These are phyloP conservation scores for Arizona elegans DNA, from an alignment of 2,113 vertebrate genomes.

Conservation along the genomic window DNA sequence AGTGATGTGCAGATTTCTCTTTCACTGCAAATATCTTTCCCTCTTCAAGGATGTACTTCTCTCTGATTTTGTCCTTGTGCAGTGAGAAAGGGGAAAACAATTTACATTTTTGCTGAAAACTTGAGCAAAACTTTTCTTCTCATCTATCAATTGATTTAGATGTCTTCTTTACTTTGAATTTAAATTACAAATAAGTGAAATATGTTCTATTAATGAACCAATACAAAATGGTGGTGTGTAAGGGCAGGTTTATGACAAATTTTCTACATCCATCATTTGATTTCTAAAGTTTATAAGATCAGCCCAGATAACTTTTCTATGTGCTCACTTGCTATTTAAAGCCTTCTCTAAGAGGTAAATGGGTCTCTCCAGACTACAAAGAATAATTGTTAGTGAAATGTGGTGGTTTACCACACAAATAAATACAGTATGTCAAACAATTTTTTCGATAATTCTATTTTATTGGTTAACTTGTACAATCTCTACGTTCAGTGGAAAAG, in stretches of 20 bases:
- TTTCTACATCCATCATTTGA: neutral
- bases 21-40: neutral
- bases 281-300: neutral
- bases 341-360: neutral
- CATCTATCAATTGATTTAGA: neutral
- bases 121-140: neutral
- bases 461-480: neutral
- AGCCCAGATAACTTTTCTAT: neutral
- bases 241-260: neutral
- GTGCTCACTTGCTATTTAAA: neutral
- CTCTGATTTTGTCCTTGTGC: neutral
- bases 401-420: no score
- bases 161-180: neutral
- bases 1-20: neutral
- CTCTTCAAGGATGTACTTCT: neutral
- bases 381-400: neutral
- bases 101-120: neutral
- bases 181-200: neutral
- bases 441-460: neutral
- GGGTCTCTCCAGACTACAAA: neutral
- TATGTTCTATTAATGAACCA: neutral
- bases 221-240: neutral
- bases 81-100: neutral
- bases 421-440: neutral
- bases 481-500: conserved; percentile 19